Percentiles rank a stretch among this genome's conserved stretches.
These are phyloP conservation scores for Okapia johnstoni DNA, from an alignment of 2,113 vertebrate species.

Conservation along the genomic window DNA sequence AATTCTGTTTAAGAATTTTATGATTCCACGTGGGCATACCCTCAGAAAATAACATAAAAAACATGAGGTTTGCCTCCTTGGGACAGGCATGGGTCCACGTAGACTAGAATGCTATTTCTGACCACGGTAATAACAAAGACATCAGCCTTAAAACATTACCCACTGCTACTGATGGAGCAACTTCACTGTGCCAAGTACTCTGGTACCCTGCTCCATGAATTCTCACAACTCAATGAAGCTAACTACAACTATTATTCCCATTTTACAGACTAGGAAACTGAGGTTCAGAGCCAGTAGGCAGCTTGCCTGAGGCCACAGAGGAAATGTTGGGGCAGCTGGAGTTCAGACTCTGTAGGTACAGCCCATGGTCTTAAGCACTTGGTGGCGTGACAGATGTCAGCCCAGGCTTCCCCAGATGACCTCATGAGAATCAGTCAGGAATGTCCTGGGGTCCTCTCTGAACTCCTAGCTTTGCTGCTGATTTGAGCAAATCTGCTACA, in stretches of 20 bases:
- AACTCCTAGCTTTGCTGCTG: neutral
- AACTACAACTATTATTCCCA: neutral
- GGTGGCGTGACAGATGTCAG: rapidly evolving
- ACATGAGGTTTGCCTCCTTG: neutral
- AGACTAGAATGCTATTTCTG: neutral
- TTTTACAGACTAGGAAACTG: neutral
- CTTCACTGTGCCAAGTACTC: neutral
- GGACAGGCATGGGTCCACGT: neutral
- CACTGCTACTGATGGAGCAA: neutral
- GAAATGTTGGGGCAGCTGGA: neutral
- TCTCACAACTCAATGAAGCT: neutral
- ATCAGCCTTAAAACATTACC: neutral
- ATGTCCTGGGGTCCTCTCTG: neutral
- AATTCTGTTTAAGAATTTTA: neutral
- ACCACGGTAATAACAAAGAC: neutral
- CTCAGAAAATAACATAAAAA: neutral
- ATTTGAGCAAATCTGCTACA: neutral
- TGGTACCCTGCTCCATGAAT: neutral
- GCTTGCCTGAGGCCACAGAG: neutral
- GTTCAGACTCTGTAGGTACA: neutral
- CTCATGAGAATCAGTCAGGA: neutral
- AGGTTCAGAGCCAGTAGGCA: neutral
- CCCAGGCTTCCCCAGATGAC: neutral
- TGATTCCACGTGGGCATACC: neutral
- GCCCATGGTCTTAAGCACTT: neutral